phyloP scores from a whole-genome alignment of 2,888 invertebrate genomes.

The Ferdinandea cuprea region DNA sequence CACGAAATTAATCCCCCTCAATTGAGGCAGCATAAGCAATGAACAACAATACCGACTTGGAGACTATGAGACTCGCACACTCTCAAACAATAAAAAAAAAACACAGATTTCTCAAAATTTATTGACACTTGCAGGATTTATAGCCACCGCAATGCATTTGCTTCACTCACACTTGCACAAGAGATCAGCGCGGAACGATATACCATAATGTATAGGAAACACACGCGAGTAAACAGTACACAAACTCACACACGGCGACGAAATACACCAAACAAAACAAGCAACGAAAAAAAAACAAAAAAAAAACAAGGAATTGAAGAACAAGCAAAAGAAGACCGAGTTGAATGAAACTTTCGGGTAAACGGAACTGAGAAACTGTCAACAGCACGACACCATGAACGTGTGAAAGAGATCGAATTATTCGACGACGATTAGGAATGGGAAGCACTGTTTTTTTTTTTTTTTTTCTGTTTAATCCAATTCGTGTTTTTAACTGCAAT shows the following conservation, averaged over 20 bases:
- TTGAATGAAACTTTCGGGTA: conserved; percentile 70
- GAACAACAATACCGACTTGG: not conserved
- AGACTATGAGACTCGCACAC: conserved; percentile 12
- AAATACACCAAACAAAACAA: conserved; percentile 28
- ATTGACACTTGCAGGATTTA: conserved; percentile 54
- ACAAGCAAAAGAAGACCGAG: conserved; percentile 53
- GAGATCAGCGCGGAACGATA: not conserved
- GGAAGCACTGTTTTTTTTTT: conserved; percentile 8
- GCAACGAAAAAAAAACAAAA: not conserved
- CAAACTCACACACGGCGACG: conserved; percentile 16
- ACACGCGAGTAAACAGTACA: conserved; percentile 21
- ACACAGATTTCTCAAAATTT: conserved; percentile 46
- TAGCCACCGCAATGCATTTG: conserved; percentile 42
- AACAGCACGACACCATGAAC: conserved; percentile 42
- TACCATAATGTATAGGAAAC: conserved; percentile 15
- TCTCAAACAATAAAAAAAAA: conserved; percentile 35
- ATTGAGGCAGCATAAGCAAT: conserved; percentile 17
- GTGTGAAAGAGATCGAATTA: conserved; percentile 45
- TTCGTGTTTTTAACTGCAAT: conserved; percentile 22
- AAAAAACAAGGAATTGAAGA: conserved; percentile 21
- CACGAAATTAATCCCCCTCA: conserved; percentile 17
- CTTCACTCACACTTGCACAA: conserved; percentile 11
- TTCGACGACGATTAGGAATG: not conserved
- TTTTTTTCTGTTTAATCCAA: no score
- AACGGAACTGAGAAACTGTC: conserved; percentile 63